Percentiles rank a stretch among this genome's conserved stretches.
Conservation (phyloP, 2,888 invertebrate genomes). For the Drosophila bunnanda region DNA sequence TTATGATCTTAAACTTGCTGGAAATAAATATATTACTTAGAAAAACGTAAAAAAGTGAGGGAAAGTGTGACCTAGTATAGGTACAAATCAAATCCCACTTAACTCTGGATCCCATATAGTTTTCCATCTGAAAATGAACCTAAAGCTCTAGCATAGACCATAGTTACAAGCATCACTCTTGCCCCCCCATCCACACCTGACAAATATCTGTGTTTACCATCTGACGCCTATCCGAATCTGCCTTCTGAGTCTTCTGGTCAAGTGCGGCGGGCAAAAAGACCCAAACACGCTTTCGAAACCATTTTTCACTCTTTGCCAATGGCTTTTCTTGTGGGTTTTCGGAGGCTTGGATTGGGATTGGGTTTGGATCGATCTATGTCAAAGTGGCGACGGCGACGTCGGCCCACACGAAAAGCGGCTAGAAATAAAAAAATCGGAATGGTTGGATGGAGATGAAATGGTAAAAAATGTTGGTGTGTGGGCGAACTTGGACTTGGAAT, state of each 20-base stretch:
- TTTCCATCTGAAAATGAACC: too few species aligned
- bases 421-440: slow-evolving; percentile 13
- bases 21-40: fast-evolving
- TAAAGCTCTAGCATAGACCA: not conserved
- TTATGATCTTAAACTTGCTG: not conserved
- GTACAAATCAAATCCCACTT: not conserved
- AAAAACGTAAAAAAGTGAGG: not conserved
- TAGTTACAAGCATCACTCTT: not conserved
- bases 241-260: slow-evolving; percentile 18
- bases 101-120: not conserved
- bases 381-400: slow-evolving; percentile 33
- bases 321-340: slow-evolving; percentile 24
- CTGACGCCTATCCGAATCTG: slow-evolving; percentile 10
- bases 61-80: too few species aligned
- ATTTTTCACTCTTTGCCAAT: slow-evolving; percentile 32
- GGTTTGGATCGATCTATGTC: slow-evolving; percentile 44
- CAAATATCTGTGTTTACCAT: slow-evolving; percentile 9
- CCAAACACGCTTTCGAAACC: slow-evolving; percentile 33
- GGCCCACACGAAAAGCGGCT: slow-evolving; percentile 40
- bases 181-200: not conserved
- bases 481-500: slow-evolving; percentile 62
- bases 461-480: slow-evolving; percentile 61
- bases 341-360: slow-evolving; percentile 11
- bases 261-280: slow-evolving; percentile 11
- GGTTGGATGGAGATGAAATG: slow-evolving; percentile 21